Evolutionary conservation across 2,797 vertebrate species (phyloP).

Genomic region (Sylvia borin): DNA sequence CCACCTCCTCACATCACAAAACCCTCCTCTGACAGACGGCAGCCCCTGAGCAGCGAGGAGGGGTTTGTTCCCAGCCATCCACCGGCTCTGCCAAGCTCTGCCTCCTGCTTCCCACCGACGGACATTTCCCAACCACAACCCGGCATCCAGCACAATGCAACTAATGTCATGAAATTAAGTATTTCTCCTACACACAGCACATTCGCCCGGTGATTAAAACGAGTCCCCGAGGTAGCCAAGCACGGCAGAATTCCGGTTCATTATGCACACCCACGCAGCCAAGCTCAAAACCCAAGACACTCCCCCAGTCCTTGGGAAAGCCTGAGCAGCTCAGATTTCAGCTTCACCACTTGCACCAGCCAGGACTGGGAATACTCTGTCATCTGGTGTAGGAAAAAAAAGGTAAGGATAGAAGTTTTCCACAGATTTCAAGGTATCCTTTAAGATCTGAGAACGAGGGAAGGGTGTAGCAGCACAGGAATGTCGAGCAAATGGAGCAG

Average conservation of each 20-base stretch:
- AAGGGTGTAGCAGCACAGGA: background rate
- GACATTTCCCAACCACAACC: background rate
- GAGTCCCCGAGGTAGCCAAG: constrained; percentile 55
- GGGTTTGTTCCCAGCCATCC: background rate
- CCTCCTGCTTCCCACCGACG: background rate
- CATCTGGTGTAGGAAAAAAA: background rate
- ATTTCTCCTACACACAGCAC: constrained; percentile 48
- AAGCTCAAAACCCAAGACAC: constrained; percentile 23
- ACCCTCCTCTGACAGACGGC: background rate
- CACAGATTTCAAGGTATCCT: background rate
- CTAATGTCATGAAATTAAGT: background rate
- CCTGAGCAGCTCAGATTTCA: background rate
- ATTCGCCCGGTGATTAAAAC: constrained; percentile 57
- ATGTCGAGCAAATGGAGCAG: background rate
- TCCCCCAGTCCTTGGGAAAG: constrained; percentile 38
- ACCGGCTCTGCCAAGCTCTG: constrained; percentile 9
- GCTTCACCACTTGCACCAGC: background rate
- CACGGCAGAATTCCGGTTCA: constrained; percentile 45
- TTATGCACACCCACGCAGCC: constrained; percentile 62
- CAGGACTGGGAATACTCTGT: background rate
- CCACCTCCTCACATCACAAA: background rate
- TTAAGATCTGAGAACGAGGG: background rate
- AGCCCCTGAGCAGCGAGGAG: background rate
- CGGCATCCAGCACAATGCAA: background rate
- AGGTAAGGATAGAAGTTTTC: background rate